Conservation (phyloP, 2,113 vertebrate genomes). For the Sorex araneus region DNA sequence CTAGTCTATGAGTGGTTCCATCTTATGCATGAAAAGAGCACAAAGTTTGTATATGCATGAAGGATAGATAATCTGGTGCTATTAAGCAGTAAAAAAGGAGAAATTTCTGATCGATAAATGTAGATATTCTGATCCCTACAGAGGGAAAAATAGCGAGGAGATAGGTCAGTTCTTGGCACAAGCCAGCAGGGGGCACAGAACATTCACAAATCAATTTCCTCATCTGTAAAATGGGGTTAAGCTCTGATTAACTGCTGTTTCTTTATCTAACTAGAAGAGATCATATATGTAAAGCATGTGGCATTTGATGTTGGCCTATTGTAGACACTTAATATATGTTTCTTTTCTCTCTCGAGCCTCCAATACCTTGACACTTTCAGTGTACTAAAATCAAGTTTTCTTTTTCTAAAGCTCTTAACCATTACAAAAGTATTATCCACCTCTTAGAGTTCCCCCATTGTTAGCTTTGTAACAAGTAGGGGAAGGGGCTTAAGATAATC, state of each 20-base stretch:
- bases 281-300: not conserved
- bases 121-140: not conserved
- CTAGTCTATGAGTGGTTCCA: not conserved
- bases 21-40: constrained; percentile 35
- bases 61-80: not conserved
- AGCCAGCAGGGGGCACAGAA: constrained; percentile 61
- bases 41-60: not conserved
- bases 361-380: constrained; percentile 10
- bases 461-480: not conserved
- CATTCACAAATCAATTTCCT: constrained; percentile 66
- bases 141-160: not conserved
- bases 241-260: not conserved
- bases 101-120: not conserved
- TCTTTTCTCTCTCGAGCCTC: not conserved
- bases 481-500: not conserved
- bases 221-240: constrained; percentile 76
- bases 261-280: constrained; percentile 1
- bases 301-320: not conserved
- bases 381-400: not conserved
- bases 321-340: not conserved
- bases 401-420: constrained; percentile 18
- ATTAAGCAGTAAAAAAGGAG: not conserved
- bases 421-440: not conserved
- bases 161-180: not conserved
- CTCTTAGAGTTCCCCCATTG: not conserved